phyloP scores from a whole-genome alignment of 2,113 vertebrate species.

The Microtus oregoni region DNA sequence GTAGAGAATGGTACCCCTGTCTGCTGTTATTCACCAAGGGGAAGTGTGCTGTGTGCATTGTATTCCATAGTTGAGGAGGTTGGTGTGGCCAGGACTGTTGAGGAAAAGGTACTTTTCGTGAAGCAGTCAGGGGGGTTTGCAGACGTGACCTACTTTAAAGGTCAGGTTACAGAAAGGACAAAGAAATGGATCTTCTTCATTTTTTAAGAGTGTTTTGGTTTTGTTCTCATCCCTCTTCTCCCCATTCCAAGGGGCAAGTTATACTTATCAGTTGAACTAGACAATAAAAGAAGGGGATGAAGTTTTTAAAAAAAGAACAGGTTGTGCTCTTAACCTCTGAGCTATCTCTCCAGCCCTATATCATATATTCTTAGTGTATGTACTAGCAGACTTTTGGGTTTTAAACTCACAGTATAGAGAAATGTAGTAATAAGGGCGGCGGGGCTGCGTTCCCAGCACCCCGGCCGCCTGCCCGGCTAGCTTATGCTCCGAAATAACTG shows the following conservation, averaged over 20 bases:
- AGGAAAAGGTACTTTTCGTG: conserved; percentile 31
- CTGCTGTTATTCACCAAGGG: not conserved
- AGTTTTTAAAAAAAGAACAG: not conserved
- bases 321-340: not conserved
- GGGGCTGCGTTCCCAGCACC: too few relatives aligned
- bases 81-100: not conserved
- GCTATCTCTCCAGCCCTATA: not conserved
- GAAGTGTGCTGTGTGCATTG: not conserved
- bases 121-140: conserved; percentile 55
- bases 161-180: conserved; percentile 44
- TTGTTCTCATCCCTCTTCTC: not conserved
- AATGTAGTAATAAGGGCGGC: too few relatives aligned
- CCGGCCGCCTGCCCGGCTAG: too few relatives aligned
- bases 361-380: conserved; percentile 20
- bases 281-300: not conserved
- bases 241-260: not conserved
- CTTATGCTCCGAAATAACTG: too few relatives aligned
- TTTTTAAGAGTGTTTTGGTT: conserved; percentile 55
- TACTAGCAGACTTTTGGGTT: conserved; percentile 6
- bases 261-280: conserved; percentile 63
- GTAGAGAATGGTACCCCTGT: conserved; percentile 9
- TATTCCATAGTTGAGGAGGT: conserved; percentile 26
- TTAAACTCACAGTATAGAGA: not conserved
- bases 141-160: conserved; percentile 69
- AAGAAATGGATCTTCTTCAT: conserved; percentile 52